Evolutionary conservation across 2,797 vertebrate species (phyloP), one percentile per base, ranked within the genome.

Genomic region (Squalus acanthias): DNA sequence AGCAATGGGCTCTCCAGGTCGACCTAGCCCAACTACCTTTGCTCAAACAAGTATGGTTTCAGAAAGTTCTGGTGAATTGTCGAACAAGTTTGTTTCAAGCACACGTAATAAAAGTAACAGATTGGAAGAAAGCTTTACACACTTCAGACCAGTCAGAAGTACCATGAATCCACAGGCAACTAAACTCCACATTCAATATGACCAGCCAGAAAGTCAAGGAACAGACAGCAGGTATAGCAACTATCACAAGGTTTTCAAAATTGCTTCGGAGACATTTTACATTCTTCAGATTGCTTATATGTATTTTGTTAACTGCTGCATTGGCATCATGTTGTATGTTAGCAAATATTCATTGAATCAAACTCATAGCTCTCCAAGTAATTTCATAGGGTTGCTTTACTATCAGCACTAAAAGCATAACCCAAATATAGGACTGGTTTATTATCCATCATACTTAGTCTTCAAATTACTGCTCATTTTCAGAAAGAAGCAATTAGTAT

Each of bases 1-100:
- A 0, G 99, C 99, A 50, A 98, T 98, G 0, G 99, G 99, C 53
- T 99, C 99, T 26, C 99, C 99, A 0, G 98, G 99, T 96, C 98
- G 99, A 97, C 99, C 99, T 0, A 98, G 98, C 96, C 98, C 99
- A 82, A 98, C 98, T 95, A 98, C 99, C 96, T 97, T 98, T 97
- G 98, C 98, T 0, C 98, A 98, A 97, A 99, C 97, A 20, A 98
- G 98, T 74, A 96, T 98, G 0, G 96, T 97, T 0, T 98, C 97
- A 0, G 97, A 98, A 76, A 97, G 96, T 39, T 95, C 20, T 87
- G 91, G 3, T 79, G 97, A 98, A 96, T 98, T 97, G 96, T 97
- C 98, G 0, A 97, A 96, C 96, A 98, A 97, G 96, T 96, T 97
- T 0, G 96, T 97, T 0, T 96, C 97, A 0, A 96, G 97, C 2